phyloP scores from a whole-genome alignment of 1,140 invertebrate genomes.

The Cyclargus thomasi region DNA sequence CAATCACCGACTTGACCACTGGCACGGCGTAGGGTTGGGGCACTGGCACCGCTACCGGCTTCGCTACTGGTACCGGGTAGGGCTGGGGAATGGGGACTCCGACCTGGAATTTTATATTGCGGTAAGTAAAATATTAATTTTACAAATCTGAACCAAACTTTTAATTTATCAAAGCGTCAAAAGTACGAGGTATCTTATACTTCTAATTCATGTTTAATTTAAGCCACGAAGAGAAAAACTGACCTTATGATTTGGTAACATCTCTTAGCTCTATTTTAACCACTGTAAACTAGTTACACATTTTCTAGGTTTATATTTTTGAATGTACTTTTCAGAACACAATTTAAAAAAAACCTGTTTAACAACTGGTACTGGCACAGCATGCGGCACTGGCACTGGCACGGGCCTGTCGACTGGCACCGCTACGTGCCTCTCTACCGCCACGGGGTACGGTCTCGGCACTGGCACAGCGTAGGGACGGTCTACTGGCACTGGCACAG shows the following conservation, averaged over 20 bases:
- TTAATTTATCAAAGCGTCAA: too few species aligned
- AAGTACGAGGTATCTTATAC: too few species aligned
- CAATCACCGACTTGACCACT: constrained; percentile 36
- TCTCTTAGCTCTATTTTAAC: too few species aligned
- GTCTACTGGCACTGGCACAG: constrained; percentile 65
- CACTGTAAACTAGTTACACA: too few species aligned
- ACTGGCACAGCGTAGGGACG: constrained; percentile 64
- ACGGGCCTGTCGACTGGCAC: constrained; percentile 67
- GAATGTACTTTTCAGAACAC: background rate
- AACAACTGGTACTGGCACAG: constrained; percentile 59
- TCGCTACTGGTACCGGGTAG: constrained; percentile 62
- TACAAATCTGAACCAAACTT: too few species aligned
- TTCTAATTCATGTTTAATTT: too few species aligned
- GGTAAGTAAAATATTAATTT: too few species aligned
- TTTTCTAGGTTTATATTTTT: too few species aligned
- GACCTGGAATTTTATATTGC: constrained; percentile 40
- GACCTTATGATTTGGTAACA: too few species aligned
- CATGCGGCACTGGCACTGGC: constrained; percentile 61
- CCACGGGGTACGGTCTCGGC: constrained; percentile 57
- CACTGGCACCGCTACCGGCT: constrained; percentile 61
- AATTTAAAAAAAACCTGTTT: constrained; percentile 48
- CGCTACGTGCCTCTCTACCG: constrained; percentile 60
- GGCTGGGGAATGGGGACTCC: constrained; percentile 66
- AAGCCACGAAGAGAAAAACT: too few species aligned
- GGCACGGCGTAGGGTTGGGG: constrained; percentile 55